These are phyloP conservation scores for Gymnorhina tibicen DNA, from an alignment of 2,113 vertebrate genomes.

Conservation along the genomic window DNA sequence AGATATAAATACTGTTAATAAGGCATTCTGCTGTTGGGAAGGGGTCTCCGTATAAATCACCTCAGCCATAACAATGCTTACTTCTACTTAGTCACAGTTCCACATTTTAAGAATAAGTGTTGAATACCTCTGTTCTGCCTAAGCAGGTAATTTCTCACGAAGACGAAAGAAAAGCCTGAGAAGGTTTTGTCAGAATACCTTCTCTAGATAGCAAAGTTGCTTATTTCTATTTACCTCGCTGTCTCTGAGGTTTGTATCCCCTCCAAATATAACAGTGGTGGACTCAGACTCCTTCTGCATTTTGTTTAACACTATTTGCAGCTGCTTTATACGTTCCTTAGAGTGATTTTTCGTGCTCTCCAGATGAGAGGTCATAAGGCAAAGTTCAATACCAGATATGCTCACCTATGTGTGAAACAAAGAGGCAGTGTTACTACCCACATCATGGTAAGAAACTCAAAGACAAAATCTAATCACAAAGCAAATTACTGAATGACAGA, in stretches of 20 bases:
- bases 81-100: not conserved
- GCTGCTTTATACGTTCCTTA: conserved; percentile 82
- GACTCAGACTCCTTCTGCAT: conserved; percentile 78
- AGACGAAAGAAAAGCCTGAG: not conserved
- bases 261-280: conserved; percentile 87
- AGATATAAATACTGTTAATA: not conserved
- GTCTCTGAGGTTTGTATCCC: conserved; percentile 94
- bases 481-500: not conserved
- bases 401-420: conserved; percentile 71
- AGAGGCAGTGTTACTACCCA: not conserved
- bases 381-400: conserved; percentile 80
- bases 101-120: not conserved
- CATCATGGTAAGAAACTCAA: fast-evolving
- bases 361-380: conserved; percentile 93
- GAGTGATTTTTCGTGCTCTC: conserved; percentile 89
- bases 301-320: conserved; percentile 75
- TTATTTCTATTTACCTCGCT: conserved; percentile 76
- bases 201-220: not conserved
- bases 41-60: not conserved
- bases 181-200: not conserved
- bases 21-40: not conserved
- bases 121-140: not conserved
- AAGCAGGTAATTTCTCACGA: not conserved
- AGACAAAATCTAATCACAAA: not conserved
- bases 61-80: not conserved